Evolutionary conservation across 1,140 invertebrate species (phyloP), one percentile per base, ranked within the genome.

Genomic region (Formica selysi): DNA sequence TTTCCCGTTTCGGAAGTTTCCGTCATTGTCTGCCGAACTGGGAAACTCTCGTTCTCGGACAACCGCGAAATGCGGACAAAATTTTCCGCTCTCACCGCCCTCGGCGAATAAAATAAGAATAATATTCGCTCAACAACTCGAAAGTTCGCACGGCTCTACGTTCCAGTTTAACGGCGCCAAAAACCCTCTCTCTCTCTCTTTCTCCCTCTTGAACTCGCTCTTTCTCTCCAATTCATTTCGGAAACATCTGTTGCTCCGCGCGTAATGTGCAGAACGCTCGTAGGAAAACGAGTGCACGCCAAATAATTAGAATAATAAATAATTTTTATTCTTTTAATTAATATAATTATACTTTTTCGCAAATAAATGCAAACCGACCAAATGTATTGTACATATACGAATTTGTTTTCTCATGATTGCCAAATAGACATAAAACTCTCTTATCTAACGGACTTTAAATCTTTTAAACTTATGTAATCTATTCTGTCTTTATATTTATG

Each of bases 71-170:
- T 78, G 22, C 61, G 22, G 59, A 38, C 16, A 76, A 26, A 85
- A 65, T 85, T 65, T 78, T 85, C 61, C 61, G 48, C 59, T 78
- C 74, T 76, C 29, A 44, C 36, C 73, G 32, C 38, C 61, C 41
- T 76, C 44, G 32, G 54, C 57, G 59, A 76, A 85, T 74, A 76
- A 76, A 78, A 76, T 76, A 85, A 83, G 79, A 83, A 83, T 83
- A 83, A 83, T 83, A 83, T 74, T 83, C 79, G 68, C 26, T 44
- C 68, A 62, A 83, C 68, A 74, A 83, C 38, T 74, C 68, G 11
- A 74, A 80, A 83, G 79, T 83, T 83, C 54, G 68, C 68, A 74
- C 54, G 54, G 29, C 19, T 19, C 54, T 19, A 54, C 79, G 67
- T 54, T 81, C 8, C 68, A 61, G 54, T 74, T 83, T 83, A 83